Evolutionary conservation across 2,113 vertebrate species (phyloP), one percentile per base, ranked within the genome.

Genomic region (Erythrolamprus reginae): DNA sequence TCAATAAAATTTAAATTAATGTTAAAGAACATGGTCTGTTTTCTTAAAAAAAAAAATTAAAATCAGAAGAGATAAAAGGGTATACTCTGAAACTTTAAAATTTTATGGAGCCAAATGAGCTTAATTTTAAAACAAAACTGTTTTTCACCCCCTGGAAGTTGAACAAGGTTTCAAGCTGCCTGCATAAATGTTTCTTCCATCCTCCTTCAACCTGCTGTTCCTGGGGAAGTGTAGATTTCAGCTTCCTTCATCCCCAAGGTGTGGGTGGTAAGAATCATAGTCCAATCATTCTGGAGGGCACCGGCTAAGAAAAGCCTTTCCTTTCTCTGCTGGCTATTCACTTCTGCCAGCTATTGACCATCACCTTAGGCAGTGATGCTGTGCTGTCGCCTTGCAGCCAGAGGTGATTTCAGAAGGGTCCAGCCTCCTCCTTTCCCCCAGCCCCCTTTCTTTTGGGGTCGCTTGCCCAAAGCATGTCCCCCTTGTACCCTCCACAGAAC

Each of bases 111-210:
- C 95, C 96, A 95, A 95, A 95, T 19, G 38, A 95, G 89, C 94
- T 96, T 96, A 96, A 94, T 96, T 96, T 93, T 95, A 96, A 97
- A 96, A 96, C 91, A 93, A 95, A 93, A 88, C 88, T 91, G 89
- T 97, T 97, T 98, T 97, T 97, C 97, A 97, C 97, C 96, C 96
- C 96, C 96, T 97, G 96, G 96, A 96, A 97, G 96, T 97, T 97
- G 77, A 88, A 82, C 45, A 50, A 77, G n/a, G 77, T 24, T 61
- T 51, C 53, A 51, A 51, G 45, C 6, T 48, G 77, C 70, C 70
- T 83, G n/a, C 42, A 17, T 38, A 53, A 23, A 10, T 51, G 42
- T 50, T 88, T 47, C 6, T 86, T 77, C 21, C 26, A 45, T n/a
- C 61, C 17, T 77, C 33, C 70, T 38, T 77, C 33, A 42, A 77